A percentile compares a stretch with the other conserved stretches of the same genome.
Evolutionary conservation across 2,888 invertebrate species (phyloP).

Genomic region (Amiota communis): DNA sequence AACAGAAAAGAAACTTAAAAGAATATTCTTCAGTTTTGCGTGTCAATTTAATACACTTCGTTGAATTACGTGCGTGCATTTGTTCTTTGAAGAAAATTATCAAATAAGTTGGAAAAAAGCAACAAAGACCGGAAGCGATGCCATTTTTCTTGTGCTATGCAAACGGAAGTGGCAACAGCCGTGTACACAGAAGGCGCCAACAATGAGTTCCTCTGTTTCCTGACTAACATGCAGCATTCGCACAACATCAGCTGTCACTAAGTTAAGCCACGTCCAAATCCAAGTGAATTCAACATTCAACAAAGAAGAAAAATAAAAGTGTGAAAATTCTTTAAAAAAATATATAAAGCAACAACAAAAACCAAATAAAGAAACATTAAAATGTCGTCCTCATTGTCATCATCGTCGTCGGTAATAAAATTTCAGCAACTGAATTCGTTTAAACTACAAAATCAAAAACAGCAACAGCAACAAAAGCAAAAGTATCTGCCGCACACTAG

Average conservation of each 20-base stretch:
- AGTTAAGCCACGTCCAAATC: slow-evolving; percentile 12
- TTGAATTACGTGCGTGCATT: neutral
- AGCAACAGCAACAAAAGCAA: slow-evolving; percentile 25
- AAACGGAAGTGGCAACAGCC: slow-evolving; percentile 13
- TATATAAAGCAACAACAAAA: neutral
- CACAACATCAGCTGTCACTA: slow-evolving; percentile 39
- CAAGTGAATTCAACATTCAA: neutral
- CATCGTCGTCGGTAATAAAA: slow-evolving; percentile 56
- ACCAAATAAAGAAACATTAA: slow-evolving; percentile 14
- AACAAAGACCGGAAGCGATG: slow-evolving; percentile 8
- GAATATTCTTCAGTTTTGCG: neutral
- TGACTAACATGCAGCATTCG: neutral
- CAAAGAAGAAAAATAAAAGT: slow-evolving; percentile 14
- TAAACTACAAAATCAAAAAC: slow-evolving; percentile 44
- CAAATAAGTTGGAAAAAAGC: neutral
- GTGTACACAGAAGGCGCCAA: slow-evolving; percentile 6
- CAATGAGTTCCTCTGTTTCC: neutral
- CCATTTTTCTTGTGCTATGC: slow-evolving; percentile 21
- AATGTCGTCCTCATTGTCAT: slow-evolving; percentile 8
- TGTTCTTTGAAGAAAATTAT: too few species aligned
- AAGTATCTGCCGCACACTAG: slow-evolving; percentile 38
- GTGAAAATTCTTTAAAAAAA: slow-evolving; percentile 15
- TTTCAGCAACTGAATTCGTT: slow-evolving; percentile 55
- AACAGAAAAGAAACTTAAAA: slow-evolving; percentile 23
- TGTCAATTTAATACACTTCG: neutral